Evolutionary conservation across 2,113 vertebrate species (phyloP), one percentile per base, ranked within the genome.

Genomic region (Brachypodius melanocephalos): DNA sequence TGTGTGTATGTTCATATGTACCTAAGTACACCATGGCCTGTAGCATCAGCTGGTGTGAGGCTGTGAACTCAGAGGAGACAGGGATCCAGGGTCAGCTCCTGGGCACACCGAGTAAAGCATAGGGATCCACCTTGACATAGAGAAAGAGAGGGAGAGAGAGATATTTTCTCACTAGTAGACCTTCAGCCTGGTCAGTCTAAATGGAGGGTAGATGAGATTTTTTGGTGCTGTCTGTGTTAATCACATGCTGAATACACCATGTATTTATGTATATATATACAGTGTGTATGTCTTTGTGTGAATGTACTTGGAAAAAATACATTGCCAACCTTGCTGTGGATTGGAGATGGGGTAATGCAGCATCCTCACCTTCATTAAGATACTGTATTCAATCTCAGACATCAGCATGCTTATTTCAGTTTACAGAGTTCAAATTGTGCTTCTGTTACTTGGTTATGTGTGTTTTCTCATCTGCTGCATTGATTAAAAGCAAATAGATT

Each of bases 1-100:
- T 32, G 8, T 65, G 36, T 59, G 10, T 7, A 10, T 16, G 18
- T 42, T 17, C 10, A 5, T 10, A 8, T 1, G 5, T 10, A 11
- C 25, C 6, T 9, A 4, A 49, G 16, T n/a, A 68, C 12, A 11
- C 1, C 1, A 11, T 3, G 3, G 14, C 22, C 49, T 42, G 9
- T 55, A 78, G 19, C 20, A 51, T 34, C 14, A 65, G 4, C 14
- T 42, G 34, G 3, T 24, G n/a, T 51, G 14, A n/a, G 25, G 5
- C 9, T 78, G 17, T 57, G 28, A 15, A 20, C 24, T 32, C 21
- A 5, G 46, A 14, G 34, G 9, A 9, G 6, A 7, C 28, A 26
- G 22, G 29, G 21, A 40, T 42, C 29, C 28, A 58, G 31, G 8
- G 7, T 6, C 26, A 77, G n/a, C 13, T 73, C 20, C n/a, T 57